Base-by-base conservation (phyloP, 2,888 invertebrate genomes). In the Zootermopsis nevadensis region DNA sequence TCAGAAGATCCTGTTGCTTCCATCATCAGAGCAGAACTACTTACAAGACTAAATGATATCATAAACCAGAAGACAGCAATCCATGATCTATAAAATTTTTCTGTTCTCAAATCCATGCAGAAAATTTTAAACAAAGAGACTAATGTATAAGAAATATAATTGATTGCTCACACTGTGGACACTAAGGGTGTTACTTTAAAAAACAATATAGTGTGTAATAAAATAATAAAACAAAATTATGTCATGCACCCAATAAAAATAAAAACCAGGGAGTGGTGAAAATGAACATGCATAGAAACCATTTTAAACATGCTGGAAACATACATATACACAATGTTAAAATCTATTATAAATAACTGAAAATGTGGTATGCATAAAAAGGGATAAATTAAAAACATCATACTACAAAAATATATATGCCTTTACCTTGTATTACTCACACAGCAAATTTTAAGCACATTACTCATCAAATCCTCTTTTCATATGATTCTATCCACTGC, bases 271-370 rank as follows among this genome's bases (percentile, higher is more conserved):
- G 74, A 35, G 38, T 38, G 74, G 33, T 74, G n/a, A 74, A 74
- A 38, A n/a, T 38, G 10, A 69, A 74, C 38, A 74, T 38, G 74
- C 74, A 74, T n/a, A 74, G n/a, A 74, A 74, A 72, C 12, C 33
- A 72, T 72, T 30, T 31, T 1, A 15, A 55, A 27, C 60, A 60
- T 60, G 60, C 60, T 60, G 27, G 10, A 74, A 74, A 74, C 15
- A 74, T 38, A 74, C 19, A 38, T 22, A 74, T 60, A 27, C 12
- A 60, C 60, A 60, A n/a, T 12, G 60, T 60, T 60, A 60, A 60
- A 38, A 74, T 38, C 74, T 74, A 74, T 1, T 35, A 7, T n/a
- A 74, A 31, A 69, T 31, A 74, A 33, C 38, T n/a, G 38, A 33
- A 74, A 38, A 69, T 31, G 8, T 33, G 19, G n/a, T 0, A 55